Base-by-base conservation (phyloP, 2,113 vertebrate genomes). In the zebrafish (Danio rerio) region DNA sequence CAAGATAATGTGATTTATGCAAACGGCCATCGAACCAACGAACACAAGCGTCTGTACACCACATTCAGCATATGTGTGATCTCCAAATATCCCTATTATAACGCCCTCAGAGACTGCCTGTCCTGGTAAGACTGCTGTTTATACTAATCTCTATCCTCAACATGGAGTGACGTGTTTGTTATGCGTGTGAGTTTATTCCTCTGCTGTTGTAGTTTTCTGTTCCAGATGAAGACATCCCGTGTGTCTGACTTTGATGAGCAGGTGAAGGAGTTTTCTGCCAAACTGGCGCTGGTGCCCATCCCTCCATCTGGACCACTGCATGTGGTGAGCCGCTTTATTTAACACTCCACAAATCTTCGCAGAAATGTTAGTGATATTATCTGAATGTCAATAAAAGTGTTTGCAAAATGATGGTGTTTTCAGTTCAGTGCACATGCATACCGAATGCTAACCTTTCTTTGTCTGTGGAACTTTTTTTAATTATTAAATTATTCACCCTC, bases 71-170 rank as follows among this genome's bases (percentile, higher is more conserved):
- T 99, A 79, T 99, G 98, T 50, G 87, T 99, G 81, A 94, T 99
- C 89, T 99, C 98, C 72, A 96, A 96, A 86, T 95, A 96, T 31
- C 97, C 97, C 0, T 99, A 99, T 85, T 99, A 97, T 92, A 96
- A 89, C 5, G 95, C 97, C 16, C 93, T 99, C 82, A 96, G 92
- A 90, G 98, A 99, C 86, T 97, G 96, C 81, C 90, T 99, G 0
- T 98, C 98, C 53, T 96, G 97, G 98, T 99, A 93, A 94, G 92
- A 7, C 11, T 11, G 45, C 13, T 5, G 31, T 42, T 4, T 7
- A 40, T 20, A 31, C 31, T 31, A 31, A 3, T 31, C 31, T 31
- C 3, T 31, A 31, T 31, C 11, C 11, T 43, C 2, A 66, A 18
- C 50, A 42, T 55, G 20, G 2, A 8, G 0, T 68, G 8, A 56